These are phyloP conservation scores for Melozone crissalis DNA, from an alignment of 2,113 vertebrate genomes.

Conservation along the genomic window DNA sequence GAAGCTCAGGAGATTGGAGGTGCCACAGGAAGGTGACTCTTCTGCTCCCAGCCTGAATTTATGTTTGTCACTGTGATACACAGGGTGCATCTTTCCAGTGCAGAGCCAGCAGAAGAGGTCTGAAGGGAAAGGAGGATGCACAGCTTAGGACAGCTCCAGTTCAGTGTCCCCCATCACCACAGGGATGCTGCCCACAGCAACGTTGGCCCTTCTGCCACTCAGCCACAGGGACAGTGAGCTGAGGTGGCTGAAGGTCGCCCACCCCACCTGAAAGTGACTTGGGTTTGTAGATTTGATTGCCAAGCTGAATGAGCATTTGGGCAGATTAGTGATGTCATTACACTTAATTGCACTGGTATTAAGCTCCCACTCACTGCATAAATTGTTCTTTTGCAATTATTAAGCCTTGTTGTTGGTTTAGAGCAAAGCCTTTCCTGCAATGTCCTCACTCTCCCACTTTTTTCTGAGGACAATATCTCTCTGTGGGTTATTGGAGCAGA, in stretches of 20 bases:
- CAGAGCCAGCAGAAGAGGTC: neutral
- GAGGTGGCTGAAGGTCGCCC: neutral
- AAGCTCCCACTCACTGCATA: neutral
- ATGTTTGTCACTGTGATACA: fast-evolving
- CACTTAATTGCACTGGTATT: slow-evolving; percentile 5
- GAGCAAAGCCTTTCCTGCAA: neutral
- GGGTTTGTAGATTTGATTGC: neutral
- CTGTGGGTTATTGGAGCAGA: neutral
- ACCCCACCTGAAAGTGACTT: neutral
- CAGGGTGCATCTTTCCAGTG: fast-evolving
- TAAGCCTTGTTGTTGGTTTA: neutral
- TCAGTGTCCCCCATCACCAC: neutral
- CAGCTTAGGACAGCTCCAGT: neutral
- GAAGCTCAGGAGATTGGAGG: neutral
- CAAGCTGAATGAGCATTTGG: slow-evolving; percentile 1
- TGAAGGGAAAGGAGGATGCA: neutral
- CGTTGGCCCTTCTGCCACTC: neutral
- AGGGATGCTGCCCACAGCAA: neutral
- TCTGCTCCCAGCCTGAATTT: neutral
- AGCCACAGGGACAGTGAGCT: neutral
- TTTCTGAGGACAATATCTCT: neutral
- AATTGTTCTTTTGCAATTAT: neutral
- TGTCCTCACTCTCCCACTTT: neutral
- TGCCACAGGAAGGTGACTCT: neutral
- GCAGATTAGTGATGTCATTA: neutral